Evolutionary conservation across 2,113 vertebrate species (phyloP).

Genomic region (Hyperoodon ampullatus): DNA sequence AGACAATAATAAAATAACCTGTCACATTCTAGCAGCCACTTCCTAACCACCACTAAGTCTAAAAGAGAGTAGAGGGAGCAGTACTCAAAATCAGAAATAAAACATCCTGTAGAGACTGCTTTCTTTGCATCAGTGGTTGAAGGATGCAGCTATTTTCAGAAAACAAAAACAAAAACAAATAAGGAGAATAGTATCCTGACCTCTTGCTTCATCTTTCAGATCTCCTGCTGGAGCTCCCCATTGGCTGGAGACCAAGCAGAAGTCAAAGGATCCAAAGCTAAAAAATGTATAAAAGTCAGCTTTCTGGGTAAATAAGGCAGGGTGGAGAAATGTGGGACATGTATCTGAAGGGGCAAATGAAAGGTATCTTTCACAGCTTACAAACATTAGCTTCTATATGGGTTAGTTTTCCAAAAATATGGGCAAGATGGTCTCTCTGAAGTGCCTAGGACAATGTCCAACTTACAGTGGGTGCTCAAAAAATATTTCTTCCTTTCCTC

Average conservation of each 20-base stretch:
- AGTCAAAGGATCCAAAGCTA: not conserved
- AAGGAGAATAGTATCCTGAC: not conserved
- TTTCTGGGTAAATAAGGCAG: not conserved
- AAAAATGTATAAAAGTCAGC: not conserved
- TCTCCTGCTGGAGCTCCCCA: not conserved
- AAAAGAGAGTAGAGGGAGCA: not conserved
- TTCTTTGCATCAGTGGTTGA: not conserved
- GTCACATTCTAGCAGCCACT: not conserved
- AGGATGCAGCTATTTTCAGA: not conserved
- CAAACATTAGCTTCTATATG: not conserved
- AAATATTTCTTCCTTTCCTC: not conserved
- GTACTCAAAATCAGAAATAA: not conserved
- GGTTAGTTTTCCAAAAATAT: not conserved
- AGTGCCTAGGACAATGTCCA: not conserved
- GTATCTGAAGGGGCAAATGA: not conserved
- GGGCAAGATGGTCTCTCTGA: not conserved
- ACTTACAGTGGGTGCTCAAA: not conserved
- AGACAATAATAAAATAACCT: not conserved
- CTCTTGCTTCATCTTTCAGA: not conserved
- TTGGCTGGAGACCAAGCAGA: not conserved
- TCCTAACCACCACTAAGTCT: not conserved
- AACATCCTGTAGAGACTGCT: not conserved
- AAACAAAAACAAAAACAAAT: not conserved
- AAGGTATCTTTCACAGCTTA: not conserved
- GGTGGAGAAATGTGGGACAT: not conserved